Conservation (phyloP, 2,888 invertebrate genomes). For the Mycalesis mineus region DNA sequence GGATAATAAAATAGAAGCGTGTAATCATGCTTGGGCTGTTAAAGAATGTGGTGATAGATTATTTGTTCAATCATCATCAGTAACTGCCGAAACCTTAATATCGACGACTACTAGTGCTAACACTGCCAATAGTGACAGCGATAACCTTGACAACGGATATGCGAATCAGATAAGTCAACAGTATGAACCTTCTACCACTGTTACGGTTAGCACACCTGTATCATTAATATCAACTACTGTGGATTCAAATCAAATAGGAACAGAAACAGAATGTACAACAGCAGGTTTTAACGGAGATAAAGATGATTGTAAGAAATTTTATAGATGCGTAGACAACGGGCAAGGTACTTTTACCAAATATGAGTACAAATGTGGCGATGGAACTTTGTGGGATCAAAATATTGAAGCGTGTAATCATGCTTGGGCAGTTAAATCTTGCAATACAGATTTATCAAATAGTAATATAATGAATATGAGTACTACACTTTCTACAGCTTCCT, state of each 20-base stretch:
- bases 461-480: slow-evolving; percentile 15
- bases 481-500: slow-evolving; percentile 20
- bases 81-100: not conserved
- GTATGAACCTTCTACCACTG: slow-evolving; percentile 12
- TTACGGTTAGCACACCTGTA: slow-evolving; percentile 15
- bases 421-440: slow-evolving; percentile 58
- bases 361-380: slow-evolving; percentile 78
- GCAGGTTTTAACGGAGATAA: slow-evolving; percentile 80
- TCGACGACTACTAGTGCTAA: not conserved
- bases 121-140: slow-evolving; percentile 11
- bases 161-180: slow-evolving; percentile 27
- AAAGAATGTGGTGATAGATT: slow-evolving; percentile 39
- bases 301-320: slow-evolving; percentile 82
- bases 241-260: slow-evolving; percentile 5
- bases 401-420: slow-evolving; percentile 79
- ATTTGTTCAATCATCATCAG: slow-evolving; percentile 6
- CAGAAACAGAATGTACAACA: slow-evolving; percentile 34
- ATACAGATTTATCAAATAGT: slow-evolving; percentile 12
- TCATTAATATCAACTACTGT: slow-evolving; percentile 23
- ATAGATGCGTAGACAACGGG: slow-evolving; percentile 80
- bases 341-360: slow-evolving; percentile 68
- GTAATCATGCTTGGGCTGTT: slow-evolving; percentile 78
- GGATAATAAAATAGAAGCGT: slow-evolving; percentile 75
- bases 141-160: slow-evolving; percentile 23
- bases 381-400: slow-evolving; percentile 79